phyloP scores from a whole-genome alignment of 2,113 vertebrate species.

The Misgurnus mizolepis region DNA sequence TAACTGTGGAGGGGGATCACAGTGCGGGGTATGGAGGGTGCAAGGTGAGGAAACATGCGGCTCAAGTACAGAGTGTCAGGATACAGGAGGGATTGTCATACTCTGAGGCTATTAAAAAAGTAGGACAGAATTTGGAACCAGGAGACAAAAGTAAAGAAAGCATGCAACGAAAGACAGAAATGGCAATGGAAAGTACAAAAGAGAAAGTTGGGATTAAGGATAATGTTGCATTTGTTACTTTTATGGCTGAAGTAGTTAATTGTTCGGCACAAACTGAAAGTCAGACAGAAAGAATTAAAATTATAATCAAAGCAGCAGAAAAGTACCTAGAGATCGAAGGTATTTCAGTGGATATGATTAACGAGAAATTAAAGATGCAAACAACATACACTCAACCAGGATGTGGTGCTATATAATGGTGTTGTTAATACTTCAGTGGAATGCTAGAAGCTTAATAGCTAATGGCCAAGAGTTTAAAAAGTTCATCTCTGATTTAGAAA shows the following conservation, averaged over 20 bases:
- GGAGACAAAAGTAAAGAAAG: not conserved
- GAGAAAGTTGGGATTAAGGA: too few relatives aligned
- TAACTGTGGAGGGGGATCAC: not conserved
- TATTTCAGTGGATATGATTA: not conserved
- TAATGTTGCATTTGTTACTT: not conserved
- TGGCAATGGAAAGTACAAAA: too few relatives aligned
- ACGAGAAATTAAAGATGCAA: not conserved
- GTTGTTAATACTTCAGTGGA: not conserved
- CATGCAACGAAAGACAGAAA: not conserved
- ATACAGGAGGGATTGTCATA: not conserved
- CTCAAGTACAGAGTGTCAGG: not conserved
- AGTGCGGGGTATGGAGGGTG: not conserved
- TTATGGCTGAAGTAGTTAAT: not conserved
- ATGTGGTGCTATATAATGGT: not conserved
- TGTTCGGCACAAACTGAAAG: not conserved
- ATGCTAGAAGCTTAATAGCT: not conserved
- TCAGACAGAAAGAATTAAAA: not conserved
- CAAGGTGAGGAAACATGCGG: not conserved
- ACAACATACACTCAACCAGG: not conserved
- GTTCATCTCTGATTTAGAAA: not conserved
- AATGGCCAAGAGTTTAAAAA: not conserved
- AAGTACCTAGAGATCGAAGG: not conserved
- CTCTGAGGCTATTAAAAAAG: not conserved
- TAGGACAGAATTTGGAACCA: not conserved
- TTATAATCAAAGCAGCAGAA: not conserved